Conservation (phyloP, 2,113 vertebrate species). For the Cynoglossus semilaevis region DNA sequence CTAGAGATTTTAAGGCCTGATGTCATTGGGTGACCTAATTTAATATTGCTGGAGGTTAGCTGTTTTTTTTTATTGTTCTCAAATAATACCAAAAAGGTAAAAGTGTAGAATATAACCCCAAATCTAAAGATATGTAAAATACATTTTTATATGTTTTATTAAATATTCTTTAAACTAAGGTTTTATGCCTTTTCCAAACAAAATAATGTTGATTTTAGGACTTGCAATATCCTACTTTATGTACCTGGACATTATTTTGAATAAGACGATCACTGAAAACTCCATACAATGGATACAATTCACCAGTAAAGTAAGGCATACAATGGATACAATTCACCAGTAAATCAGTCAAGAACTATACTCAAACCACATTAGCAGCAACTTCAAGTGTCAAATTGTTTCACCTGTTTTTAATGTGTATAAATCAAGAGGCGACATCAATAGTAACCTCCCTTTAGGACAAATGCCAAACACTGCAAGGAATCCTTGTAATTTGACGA, state of each 20-base stretch:
- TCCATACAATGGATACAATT: too few relatives aligned
- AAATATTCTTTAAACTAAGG: too few relatives aligned
- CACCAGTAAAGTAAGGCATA: too few relatives aligned
- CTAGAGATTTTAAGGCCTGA: background rate
- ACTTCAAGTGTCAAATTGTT: constrained; percentile 12
- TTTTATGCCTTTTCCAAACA: too few relatives aligned
- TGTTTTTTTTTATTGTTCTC: constrained; percentile 2
- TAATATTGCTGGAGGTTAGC: background rate
- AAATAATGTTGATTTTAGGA: background rate
- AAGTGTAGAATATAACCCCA: too few relatives aligned
- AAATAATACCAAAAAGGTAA: background rate
- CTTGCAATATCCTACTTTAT: background rate
- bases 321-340: too few relatives aligned
- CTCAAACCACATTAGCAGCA: constrained; percentile 33
- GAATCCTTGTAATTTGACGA: constrained; percentile 9
- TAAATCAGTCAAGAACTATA: constrained; percentile 17
- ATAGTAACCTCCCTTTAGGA: constrained; percentile 8
- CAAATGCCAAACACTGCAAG: background rate
- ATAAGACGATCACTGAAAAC: too few relatives aligned
- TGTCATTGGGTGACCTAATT: constrained; percentile 11
- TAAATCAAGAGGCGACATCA: constrained; percentile 1
- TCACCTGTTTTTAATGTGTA: constrained; percentile 18
- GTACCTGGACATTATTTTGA: background rate
- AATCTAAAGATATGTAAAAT: background rate
- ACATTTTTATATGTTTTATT: too few relatives aligned